These are phyloP conservation scores for Notolabrus celidotus DNA, from an alignment of 2,797 vertebrate genomes.

Conservation along the genomic window DNA sequence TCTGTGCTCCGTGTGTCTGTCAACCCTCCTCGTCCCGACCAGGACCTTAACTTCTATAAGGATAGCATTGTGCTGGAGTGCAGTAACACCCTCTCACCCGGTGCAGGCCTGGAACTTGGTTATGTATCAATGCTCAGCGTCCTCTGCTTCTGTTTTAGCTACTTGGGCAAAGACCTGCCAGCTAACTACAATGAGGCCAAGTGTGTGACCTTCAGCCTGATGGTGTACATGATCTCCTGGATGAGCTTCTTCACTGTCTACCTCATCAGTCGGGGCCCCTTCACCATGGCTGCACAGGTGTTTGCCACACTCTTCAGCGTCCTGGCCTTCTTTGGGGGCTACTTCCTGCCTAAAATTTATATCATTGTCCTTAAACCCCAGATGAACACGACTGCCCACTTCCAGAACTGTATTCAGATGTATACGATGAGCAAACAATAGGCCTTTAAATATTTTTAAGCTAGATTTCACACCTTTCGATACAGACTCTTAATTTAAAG, in stretches of 20 bases:
- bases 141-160: constrained; percentile 87
- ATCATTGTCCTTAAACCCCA: constrained; percentile 85
- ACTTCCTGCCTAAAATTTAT: constrained; percentile 90
- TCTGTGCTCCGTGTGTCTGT: constrained; percentile 64
- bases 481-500: too few relatives aligned
- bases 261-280: constrained; percentile 79
- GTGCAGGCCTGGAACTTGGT: constrained; percentile 68
- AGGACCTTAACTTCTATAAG: constrained; percentile 75
- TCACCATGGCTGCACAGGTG: constrained; percentile 81
- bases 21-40: constrained; percentile 64
- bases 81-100: constrained; percentile 76
- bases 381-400: constrained; percentile 87
- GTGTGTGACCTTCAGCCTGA: constrained; percentile 88
- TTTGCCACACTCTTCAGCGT: constrained; percentile 85
- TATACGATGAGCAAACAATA: constrained; percentile 88
- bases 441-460: too few relatives aligned
- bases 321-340: constrained; percentile 84
- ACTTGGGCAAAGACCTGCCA: constrained; percentile 89
- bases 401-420: constrained; percentile 90
- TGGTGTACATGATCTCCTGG: constrained; percentile 88
- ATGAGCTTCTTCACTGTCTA: constrained; percentile 87
- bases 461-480: too few relatives aligned
- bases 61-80: constrained; percentile 82
- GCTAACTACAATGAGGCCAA: constrained; percentile 92
- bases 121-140: constrained; percentile 80